phyloP scores from a whole-genome alignment of 2,797 vertebrate species.

The Hypotaenidia okinawae region DNA sequence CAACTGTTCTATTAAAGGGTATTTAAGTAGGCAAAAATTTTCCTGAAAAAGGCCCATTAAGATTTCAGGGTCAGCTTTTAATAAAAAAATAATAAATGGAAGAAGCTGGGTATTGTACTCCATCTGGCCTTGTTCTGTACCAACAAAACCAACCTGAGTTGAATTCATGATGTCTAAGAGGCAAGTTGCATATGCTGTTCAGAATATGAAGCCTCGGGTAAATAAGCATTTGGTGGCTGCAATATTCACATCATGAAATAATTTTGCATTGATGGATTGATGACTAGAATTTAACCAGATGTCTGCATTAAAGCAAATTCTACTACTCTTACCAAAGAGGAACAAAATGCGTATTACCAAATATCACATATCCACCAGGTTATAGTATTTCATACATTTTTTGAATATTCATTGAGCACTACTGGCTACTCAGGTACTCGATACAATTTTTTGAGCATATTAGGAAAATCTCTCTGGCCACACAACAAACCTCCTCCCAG shows the following conservation, averaged over 20 bases:
- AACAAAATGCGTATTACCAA: not conserved
- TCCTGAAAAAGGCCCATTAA: not conserved
- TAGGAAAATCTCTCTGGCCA: not conserved
- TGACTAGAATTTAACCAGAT: not conserved
- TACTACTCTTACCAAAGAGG: not conserved
- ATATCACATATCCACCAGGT: not conserved
- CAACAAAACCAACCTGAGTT: not conserved
- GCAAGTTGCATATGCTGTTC: not conserved
- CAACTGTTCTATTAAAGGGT: not conserved
- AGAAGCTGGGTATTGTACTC: not conserved
- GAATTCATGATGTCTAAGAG: not conserved
- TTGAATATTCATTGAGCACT: not conserved
- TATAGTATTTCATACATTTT: not conserved
- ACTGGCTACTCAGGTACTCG: not conserved
- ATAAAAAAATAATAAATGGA: not conserved
- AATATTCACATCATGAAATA: not conserved
- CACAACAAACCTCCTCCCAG: not conserved
- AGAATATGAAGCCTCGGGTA: not conserved
- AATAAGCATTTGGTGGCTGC: not conserved
- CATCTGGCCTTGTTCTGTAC: not conserved
- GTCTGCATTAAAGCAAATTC: not conserved
- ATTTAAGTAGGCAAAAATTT: not conserved
- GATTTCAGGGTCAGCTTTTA: not conserved
- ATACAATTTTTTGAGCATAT: not conserved
- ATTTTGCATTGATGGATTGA: not conserved